Conservation (phyloP, 2,888 invertebrate genomes). For the Cactoblastis cactorum region DNA sequence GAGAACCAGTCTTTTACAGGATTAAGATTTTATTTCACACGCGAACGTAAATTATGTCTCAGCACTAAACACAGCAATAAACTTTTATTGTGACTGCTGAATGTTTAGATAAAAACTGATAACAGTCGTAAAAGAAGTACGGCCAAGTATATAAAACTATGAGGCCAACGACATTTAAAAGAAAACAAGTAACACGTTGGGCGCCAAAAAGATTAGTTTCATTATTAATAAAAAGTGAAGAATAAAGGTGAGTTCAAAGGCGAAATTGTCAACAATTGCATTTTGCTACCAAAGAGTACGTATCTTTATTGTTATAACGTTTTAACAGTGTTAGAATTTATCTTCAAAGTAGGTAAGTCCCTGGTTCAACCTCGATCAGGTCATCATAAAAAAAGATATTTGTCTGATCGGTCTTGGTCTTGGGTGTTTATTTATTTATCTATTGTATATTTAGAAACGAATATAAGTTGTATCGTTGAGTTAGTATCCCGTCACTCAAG, state of each 20-base stretch:
- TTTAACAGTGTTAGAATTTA: too few relatives aligned
- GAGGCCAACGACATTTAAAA: constrained; percentile 11
- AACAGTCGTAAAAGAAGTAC: constrained; percentile 17
- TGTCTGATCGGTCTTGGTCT: too few relatives aligned
- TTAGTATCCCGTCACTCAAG: too few relatives aligned
- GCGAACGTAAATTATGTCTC: constrained; percentile 15
- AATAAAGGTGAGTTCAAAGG: neutral
- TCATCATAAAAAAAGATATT: too few relatives aligned
- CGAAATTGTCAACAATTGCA: neutral
- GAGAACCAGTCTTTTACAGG: neutral
- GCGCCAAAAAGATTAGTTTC: constrained; percentile 24
- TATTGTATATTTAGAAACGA: too few relatives aligned
- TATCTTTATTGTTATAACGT: too few relatives aligned
- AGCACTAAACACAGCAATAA: constrained; percentile 25
- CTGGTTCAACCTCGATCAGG: too few relatives aligned
- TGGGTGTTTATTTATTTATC: too few relatives aligned
- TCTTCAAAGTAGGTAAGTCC: too few relatives aligned
- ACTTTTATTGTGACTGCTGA: constrained; percentile 26
- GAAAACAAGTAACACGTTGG: constrained; percentile 26
- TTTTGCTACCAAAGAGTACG: too few relatives aligned
- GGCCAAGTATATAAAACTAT: constrained; percentile 21
- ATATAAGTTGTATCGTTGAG: too few relatives aligned
- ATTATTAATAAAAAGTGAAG: neutral
- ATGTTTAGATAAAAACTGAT: constrained; percentile 26
- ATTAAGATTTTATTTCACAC: neutral